A percentile compares a stretch with the other conserved stretches of the same genome.
Conservation (phyloP, 1,140 invertebrate genomes). For the Lysiphlebus fabarum region DNA sequence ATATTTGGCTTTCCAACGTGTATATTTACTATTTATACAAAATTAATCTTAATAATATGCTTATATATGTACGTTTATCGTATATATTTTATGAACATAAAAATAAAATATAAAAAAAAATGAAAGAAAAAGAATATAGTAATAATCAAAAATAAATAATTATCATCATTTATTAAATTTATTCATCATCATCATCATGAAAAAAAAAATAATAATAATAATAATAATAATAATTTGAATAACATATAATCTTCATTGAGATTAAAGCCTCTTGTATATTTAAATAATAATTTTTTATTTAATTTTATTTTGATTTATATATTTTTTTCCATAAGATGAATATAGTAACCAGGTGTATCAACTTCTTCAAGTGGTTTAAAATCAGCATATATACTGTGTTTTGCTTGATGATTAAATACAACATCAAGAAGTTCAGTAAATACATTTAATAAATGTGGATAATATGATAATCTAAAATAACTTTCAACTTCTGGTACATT, state of each 20-base stretch:
- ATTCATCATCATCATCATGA: no score
- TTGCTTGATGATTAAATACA: slow-evolving; percentile 64
- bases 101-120: no score
- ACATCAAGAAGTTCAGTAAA: slow-evolving; percentile 71
- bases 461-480: slow-evolving; percentile 82
- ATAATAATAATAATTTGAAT: no score
- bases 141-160: no score
- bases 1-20: slow-evolving; percentile 27
- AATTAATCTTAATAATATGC: slow-evolving; percentile 27
- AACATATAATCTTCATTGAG: no score
- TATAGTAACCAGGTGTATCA: slow-evolving; percentile 74
- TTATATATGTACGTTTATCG: slow-evolving; percentile 29
- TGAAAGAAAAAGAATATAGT: no score
- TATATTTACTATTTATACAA: slow-evolving; percentile 31
- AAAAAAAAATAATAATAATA: no score
- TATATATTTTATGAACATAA: slow-evolving; percentile 21
- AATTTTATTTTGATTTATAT: not conserved
- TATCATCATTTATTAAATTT: no score
- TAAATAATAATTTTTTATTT: not conserved
- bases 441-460: slow-evolving; percentile 71
- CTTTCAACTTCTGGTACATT: slow-evolving; percentile 50
- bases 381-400: slow-evolving; percentile 74
- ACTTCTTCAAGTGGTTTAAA: slow-evolving; percentile 69
- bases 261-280: no score
- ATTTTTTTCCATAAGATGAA: slow-evolving; percentile 74